Evolutionary conservation across 2,888 invertebrate species (phyloP), one percentile per base, ranked within the genome.

Genomic region (Caenorhabditis plicata): DNA sequence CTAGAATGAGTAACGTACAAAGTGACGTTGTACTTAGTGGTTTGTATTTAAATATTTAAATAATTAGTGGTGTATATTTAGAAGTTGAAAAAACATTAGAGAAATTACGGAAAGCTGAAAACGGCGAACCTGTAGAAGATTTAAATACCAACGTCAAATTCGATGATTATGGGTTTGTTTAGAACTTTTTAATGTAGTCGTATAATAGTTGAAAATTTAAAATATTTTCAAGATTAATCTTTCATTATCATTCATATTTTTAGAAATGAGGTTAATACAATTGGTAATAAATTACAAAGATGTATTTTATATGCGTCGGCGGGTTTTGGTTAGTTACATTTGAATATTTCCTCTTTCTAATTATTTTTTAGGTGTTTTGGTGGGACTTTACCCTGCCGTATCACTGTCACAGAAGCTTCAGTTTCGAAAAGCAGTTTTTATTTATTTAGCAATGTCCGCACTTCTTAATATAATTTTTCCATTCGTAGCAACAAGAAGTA

Each of bases 81-180:
- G 60, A 60, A 60, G 53, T 54, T 2, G 57, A 51, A 26, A 60
- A 25, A 35, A 17, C 46, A 13, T 33, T 60, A 33, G 54, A 54
- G 15, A 54, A 60, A 19, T 26, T 60, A 22, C 39, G 39, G 45
- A 52, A 52, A 22, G 58, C 52, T 0, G 58, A 58, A 29, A 38
- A 58, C 9, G 17, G 22, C 11, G 13, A 15, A 9, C 26, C 36
- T n/a, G n/a, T n/a, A n/a, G n/a, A n/a, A n/a, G n/a, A n/a, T n/a
- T n/a, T n/a, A n/a, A n/a, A n/a, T n/a, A n/a, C n/a, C n/a, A n/a
- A n/a, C n/a, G n/a, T n/a, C n/a, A n/a, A n/a, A n/a, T n/a, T n/a
- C n/a, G n/a, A n/a, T n/a, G n/a, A n/a, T n/a, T n/a, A n/a, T n/a
- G n/a, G n/a, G n/a, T n/a, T n/a, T n/a, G n/a, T n/a, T n/a, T n/a